Percentiles rank a stretch among this genome's conserved stretches.
phyloP scores from a whole-genome alignment of 2,797 vertebrate genomes.

The Brachymystax lenok region DNA sequence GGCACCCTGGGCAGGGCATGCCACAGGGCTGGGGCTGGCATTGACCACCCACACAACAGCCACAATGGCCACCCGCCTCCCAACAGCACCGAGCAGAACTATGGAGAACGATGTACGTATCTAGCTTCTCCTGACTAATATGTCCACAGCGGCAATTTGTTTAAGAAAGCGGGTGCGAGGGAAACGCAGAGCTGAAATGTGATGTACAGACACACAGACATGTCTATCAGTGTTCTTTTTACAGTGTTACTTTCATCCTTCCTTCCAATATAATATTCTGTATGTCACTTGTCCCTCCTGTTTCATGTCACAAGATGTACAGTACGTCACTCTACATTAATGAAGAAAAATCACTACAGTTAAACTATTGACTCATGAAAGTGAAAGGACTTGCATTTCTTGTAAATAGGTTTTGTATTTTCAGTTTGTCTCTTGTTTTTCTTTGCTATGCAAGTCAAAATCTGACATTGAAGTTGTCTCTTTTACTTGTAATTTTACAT shows the following conservation, averaged over 20 bases:
- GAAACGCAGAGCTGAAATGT: constrained; percentile 85
- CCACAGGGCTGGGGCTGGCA: constrained; percentile 82
- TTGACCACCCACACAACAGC: constrained; percentile 83
- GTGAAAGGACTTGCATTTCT: constrained; percentile 86
- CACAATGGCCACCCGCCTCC: constrained; percentile 84
- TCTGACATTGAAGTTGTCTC: constrained; percentile 84
- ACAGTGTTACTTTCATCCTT: constrained; percentile 75
- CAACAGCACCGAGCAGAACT: constrained; percentile 87
- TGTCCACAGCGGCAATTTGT: neutral
- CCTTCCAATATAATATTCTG: constrained; percentile 79
- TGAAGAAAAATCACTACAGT: constrained; percentile 57
- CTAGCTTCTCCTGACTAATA: neutral
- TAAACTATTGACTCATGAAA: constrained; percentile 70
- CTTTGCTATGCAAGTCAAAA: constrained; percentile 98
- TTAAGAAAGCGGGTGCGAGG: constrained; percentile 6
- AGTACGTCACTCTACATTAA: constrained; percentile 58
- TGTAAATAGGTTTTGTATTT: constrained; percentile 93
- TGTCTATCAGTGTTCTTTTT: constrained; percentile 82
- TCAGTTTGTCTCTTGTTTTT: constrained; percentile 81
- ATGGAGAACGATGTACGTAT: constrained; percentile 92
- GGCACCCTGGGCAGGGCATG: constrained; percentile 78
- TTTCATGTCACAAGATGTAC: constrained; percentile 71
- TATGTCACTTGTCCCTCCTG: constrained; percentile 67
- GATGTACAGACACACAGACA: constrained; percentile 96
- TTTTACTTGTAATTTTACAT: constrained; percentile 92